A percentile compares a stretch with the other conserved stretches of the same genome.
Evolutionary conservation across 2,888 invertebrate species (phyloP).

Genomic region (Deilephila elpenor): DNA sequence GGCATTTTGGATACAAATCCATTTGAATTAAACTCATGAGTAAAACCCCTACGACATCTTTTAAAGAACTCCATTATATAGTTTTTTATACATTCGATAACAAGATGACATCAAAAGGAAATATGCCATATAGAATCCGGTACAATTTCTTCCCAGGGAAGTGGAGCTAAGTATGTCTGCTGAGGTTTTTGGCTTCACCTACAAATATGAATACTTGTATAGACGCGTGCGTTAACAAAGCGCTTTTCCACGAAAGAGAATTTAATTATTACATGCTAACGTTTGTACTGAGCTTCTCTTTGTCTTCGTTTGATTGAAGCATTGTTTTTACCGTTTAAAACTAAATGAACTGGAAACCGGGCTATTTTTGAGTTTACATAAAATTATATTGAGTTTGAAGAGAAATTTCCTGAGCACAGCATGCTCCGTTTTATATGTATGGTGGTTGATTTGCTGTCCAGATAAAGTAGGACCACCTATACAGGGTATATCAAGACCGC

Average conservation of each 20-base stretch:
- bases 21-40: too few relatives aligned
- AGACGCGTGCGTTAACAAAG: not conserved
- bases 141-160: not conserved
- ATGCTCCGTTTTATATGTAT: too few relatives aligned
- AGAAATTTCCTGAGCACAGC: too few relatives aligned
- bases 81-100: not conserved
- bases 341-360: too few relatives aligned
- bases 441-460: too few relatives aligned
- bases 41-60: too few relatives aligned
- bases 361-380: too few relatives aligned
- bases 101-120: not conserved
- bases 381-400: too few relatives aligned
- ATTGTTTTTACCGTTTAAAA: not conserved
- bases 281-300: not conserved
- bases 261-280: conserved; percentile 3
- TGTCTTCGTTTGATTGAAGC: not conserved
- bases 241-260: not conserved
- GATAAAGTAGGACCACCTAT: too few relatives aligned
- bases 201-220: not conserved
- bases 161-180: not conserved
- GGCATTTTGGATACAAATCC: too few relatives aligned
- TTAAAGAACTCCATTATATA: too few relatives aligned
- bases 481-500: too few relatives aligned
- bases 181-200: not conserved
- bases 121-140: not conserved